A percentile compares a stretch with the other conserved stretches of the same genome.
These are phyloP conservation scores for Drosophila prostipennis DNA, from an alignment of 2,888 invertebrate genomes.

Conservation along the genomic window DNA sequence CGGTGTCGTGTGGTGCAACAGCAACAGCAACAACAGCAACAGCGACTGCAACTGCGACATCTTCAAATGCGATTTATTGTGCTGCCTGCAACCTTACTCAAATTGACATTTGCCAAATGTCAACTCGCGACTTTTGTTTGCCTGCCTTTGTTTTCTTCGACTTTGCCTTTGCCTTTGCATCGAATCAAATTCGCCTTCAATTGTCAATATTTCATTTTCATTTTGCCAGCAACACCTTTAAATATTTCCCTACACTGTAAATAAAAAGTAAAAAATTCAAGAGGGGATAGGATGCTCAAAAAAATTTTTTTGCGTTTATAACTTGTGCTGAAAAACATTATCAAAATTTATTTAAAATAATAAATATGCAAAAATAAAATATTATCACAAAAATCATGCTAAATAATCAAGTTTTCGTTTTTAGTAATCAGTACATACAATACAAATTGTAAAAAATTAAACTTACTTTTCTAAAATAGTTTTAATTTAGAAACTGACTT, in stretches of 20 bases:
- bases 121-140: slow-evolving; percentile 66
- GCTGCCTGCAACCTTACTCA: slow-evolving; percentile 18
- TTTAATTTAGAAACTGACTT: no score
- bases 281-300: no score
- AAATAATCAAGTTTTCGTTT: no score
- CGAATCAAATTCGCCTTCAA: slow-evolving; percentile 32
- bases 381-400: no score
- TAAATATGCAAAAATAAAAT: no score
- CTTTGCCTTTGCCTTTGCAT: slow-evolving; percentile 30
- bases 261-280: not conserved
- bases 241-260: not conserved
- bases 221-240: slow-evolving; percentile 57
- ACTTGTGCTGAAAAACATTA: no score
- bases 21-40: slow-evolving; percentile 33
- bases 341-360: no score
- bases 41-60: slow-evolving; percentile 31
- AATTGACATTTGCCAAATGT: slow-evolving; percentile 77
- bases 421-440: no score
- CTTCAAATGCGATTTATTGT: slow-evolving; percentile 35
- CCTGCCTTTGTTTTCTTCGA: slow-evolving; percentile 33
- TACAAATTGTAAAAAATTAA: no score
- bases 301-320: no score
- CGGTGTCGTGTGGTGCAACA: slow-evolving; percentile 28
- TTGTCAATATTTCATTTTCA: slow-evolving; percentile 26
- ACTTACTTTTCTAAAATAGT: no score